A percentile compares a stretch with the other conserved stretches of the same genome.
Conservation (phyloP, 2,888 invertebrate species). For the Rhodophaea formosa region DNA sequence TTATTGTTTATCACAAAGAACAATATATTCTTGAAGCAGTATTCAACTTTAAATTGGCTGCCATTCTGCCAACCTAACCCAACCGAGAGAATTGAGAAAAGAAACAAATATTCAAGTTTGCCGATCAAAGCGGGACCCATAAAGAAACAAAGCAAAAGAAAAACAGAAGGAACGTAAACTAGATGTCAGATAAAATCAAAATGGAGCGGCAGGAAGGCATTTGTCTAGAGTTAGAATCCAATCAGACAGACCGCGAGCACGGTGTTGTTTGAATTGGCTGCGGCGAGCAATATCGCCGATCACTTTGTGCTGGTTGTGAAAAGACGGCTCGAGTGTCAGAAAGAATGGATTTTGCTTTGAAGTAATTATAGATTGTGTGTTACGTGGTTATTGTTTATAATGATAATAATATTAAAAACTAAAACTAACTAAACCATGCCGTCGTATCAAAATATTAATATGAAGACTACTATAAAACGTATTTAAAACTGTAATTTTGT, state of each 20-base stretch:
- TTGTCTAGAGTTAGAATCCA: slow-evolving; percentile 27
- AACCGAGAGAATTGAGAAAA: background rate
- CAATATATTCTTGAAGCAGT: background rate
- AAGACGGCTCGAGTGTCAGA: background rate
- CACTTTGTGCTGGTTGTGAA: slow-evolving; percentile 3
- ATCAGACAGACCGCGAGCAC: slow-evolving; percentile 21
- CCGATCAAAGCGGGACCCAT: slow-evolving; percentile 15
- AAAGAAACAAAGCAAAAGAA: slow-evolving; percentile 17
- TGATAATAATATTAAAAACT: too few species aligned
- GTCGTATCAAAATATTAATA: too few species aligned
- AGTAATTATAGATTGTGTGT: too few species aligned
- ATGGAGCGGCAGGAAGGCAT: slow-evolving; percentile 26
- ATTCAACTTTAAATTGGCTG: background rate
- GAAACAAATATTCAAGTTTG: slow-evolving; percentile 11
- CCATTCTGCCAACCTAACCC: background rate
- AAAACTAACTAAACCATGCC: too few species aligned
- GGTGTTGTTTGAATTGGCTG: slow-evolving; percentile 12
- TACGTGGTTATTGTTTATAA: too few species aligned
- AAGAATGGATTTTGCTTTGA: background rate
- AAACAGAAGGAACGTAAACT: slow-evolving; percentile 16
- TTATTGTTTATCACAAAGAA: background rate
- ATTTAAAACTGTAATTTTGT: too few species aligned
- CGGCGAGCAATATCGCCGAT: slow-evolving; percentile 10
- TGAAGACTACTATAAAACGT: too few species aligned
- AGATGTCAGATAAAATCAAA: slow-evolving; percentile 27